Base-by-base conservation (phyloP, 2,113 vertebrate genomes). In the Myrmecophaga tridactyla region DNA sequence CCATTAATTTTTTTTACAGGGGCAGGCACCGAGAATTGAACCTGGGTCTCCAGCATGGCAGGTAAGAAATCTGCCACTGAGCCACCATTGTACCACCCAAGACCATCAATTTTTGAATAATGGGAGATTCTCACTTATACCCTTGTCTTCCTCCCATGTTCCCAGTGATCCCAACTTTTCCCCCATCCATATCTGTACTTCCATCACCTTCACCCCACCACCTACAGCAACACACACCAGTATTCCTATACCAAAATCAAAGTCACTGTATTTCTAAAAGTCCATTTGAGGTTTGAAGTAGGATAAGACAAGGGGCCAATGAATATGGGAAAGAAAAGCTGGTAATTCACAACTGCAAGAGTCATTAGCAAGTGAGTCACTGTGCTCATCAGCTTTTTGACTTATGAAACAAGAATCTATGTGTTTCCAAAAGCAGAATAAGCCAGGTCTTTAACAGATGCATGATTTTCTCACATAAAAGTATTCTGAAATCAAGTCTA, bases 401-500 rank as follows among this genome's bases (percentile, higher is more conserved):
- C 10, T 48, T 41, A 21, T 21, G 31, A 75, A 56, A 92, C 18
- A 46, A 76, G 29, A 90, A 78, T 65, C 72, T 75, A 36, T 86
- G 34, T 82, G 34, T 82, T 91, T 86, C 62, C 70, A 46, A 78
- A 56, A 56, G 62, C 23, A 86, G 7, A 89, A 77, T 36, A 67
- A 96, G 43, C 4, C 58, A 86, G 25, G 6, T 82, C 34, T 90
- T 62, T 73, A 69, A 6, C 1, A 56, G 53, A 60, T 25, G 70
- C 21, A 56, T 11, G 7, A 15, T 31, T 86, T 94, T 72, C 43
- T 89, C 69, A 76, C 4, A 2, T 65, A 78, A 18, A 51, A 69
- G 25, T 53, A 20, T 76, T 91, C 62, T 84, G 75, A 80, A 89
- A 36, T 83, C 39, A 97, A 83, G 46, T 53, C 56, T 75, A 36